Percentiles rank a stretch among this genome's conserved stretches.
Evolutionary conservation across 2,888 invertebrate species (phyloP).

Genomic region (Rapana venosa): DNA sequence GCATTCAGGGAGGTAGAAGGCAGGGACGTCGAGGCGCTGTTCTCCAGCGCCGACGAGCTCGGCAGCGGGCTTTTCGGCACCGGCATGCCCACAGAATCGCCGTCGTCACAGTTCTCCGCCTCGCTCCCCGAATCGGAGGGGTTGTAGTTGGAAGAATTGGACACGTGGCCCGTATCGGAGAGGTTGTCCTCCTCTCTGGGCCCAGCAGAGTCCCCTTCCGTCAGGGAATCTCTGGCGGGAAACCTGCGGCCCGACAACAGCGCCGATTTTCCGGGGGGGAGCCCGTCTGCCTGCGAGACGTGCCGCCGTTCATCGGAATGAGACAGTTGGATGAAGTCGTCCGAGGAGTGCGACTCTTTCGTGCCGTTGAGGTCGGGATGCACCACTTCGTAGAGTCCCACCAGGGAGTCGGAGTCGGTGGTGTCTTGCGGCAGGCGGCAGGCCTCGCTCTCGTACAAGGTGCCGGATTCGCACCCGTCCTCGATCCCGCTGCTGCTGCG

Average conservation of each 20-base stretch:
- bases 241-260: too few relatives aligned
- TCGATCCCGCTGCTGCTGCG: conserved; percentile 24
- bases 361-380: background rate
- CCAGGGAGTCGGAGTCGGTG: conserved; percentile 32
- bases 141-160: conserved; percentile 51
- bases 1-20: background rate
- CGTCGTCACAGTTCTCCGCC: conserved; percentile 40
- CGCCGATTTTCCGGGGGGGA: background rate
- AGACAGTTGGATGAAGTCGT: background rate
- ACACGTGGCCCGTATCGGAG: conserved; percentile 42
- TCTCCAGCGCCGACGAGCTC: background rate
- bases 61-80: conserved; percentile 4
- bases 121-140: conserved; percentile 53
- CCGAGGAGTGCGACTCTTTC: conserved; percentile 6
- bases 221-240: background rate
- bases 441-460: background rate
- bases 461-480: conserved; percentile 13
- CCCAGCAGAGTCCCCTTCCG: background rate
- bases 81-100: conserved; percentile 28
- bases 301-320: background rate
- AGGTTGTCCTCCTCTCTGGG: conserved; percentile 44
- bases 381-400: conserved; percentile 33
- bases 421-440: background rate
- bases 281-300: too few relatives aligned
- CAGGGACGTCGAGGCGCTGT: background rate